Base-by-base conservation (phyloP, 2,113 vertebrate genomes). In the Pluvianellus socialis region DNA sequence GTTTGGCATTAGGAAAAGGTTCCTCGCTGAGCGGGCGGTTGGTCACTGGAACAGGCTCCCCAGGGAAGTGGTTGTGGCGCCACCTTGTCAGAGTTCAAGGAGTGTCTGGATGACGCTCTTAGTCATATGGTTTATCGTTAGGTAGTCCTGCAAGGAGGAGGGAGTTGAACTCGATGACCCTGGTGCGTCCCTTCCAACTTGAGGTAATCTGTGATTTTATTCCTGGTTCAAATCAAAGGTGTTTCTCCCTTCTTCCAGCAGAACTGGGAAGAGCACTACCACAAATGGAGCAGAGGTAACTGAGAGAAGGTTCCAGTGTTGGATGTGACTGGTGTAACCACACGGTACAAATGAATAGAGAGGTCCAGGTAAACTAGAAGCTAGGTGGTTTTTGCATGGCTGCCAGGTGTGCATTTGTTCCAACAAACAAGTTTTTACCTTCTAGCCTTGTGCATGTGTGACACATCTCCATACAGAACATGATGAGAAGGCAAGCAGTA, bases 41-140 rank as follows among this genome's bases (percentile, higher is more conserved):
- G 0, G 30, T n/a, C 47, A 12, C 45, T 61, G 55, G 40, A 52
- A 20, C 4, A 28, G 56, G 12, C 7, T 74, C 24, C 11, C 10
- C 10, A 16, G 32, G 15, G 27, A 62, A 40, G 15, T 0, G 1
- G 7, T 40, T 55, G 14, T 0, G 8, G 22, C 40, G 52, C 12
- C 19, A n/a, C 13, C 55, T 38, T 85, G 18, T 44, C 55, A 33
- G 45, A 65, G 56, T 24, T 61, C 49, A 81, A 6, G 14, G 21
- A 52, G 14, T 5, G 0, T 10, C 61, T 66, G 77, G 28, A 33
- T 3, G 24, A 24, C 0, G 2, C 12, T 33, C 10, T 42, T 50
- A 38, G 61, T 33, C 28, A 24, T 30, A 7, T 12, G 42, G 17
- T 21, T 63, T 67, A 15, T 35, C 33, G 71, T 71, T 59, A 68